Base-by-base conservation (phyloP, 2,888 invertebrate species). In the Amblyjoppa proteus region DNA sequence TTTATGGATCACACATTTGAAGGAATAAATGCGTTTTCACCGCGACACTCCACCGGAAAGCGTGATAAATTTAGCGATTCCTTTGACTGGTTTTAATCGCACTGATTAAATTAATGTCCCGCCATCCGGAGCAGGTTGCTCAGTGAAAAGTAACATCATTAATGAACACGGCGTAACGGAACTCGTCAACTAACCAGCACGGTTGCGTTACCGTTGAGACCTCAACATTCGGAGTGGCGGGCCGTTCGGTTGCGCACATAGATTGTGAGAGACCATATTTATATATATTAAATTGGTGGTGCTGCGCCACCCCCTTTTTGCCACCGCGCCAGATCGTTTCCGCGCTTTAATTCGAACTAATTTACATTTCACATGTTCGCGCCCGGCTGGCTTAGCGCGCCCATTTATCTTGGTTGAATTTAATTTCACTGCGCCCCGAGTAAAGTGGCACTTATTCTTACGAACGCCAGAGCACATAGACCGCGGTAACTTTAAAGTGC, bases 361-460 rank as follows among this genome's bases (percentile, higher is more conserved):
- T 90, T 92, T 92, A 89, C 90, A 92, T 91, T 91, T 91, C 90
- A 90, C 90, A 90, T 89, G 89, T 89, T 89, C 87, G 87, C 88
- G 84, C 88, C 81, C 82, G 77, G 84, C 81, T 80, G 87, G 88
- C 89, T 90, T 88, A 87, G 88, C 87, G 87, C 84, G 70, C 84
- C 84, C 90, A 91, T 92, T 90, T 89, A 89, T 92, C 91, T 91
- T 88, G 88, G 90, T 90, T 91, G 91, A 91, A 92, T 92, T 92
- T 92, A 91, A 92, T 92, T 91, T 91, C 89, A 88, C 87, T 88
- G 87, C 78, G 86, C 84, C 88, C 84, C 75, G 85, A 88, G 88
- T 90, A 90, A 90, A 91, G 90, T 90, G 88, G 85, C 89, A 88
- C 89, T 90, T 90, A 91, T 92, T 91, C 91, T 92, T 91, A 91